Evolutionary conservation across 2,888 invertebrate genomes (phyloP).

Genomic region (Temnothorax rugatulus): DNA sequence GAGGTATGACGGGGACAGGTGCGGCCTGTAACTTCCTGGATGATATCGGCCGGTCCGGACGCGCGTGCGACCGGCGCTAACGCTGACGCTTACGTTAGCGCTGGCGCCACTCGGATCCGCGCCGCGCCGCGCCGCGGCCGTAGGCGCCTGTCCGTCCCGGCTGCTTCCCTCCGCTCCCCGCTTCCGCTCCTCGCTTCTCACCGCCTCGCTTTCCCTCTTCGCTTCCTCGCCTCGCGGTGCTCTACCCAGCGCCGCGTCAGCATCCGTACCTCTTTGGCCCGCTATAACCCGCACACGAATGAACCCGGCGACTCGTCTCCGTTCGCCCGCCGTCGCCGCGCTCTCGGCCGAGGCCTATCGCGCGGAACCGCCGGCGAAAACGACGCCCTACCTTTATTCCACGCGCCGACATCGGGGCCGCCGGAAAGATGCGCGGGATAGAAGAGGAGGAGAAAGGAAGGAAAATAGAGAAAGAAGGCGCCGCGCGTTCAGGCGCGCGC

Average conservation of each 20-base stretch:
- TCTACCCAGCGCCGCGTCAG: constrained; percentile 36
- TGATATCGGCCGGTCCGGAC: constrained; percentile 78
- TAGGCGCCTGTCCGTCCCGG: constrained; percentile 73
- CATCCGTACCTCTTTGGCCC: constrained; percentile 61
- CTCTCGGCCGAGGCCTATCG: constrained; percentile 31
- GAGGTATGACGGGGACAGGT: constrained; percentile 78
- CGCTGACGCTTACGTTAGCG: constrained; percentile 75
- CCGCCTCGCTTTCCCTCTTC: constrained; percentile 16
- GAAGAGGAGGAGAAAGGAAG: constrained; percentile 24
- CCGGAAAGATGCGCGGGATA: constrained; percentile 54
- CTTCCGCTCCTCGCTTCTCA: constrained; percentile 5
- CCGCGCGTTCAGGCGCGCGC: constrained; percentile 33
- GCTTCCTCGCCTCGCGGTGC: background rate
- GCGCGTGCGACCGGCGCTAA: constrained; percentile 73
- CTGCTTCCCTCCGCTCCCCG: constrained; percentile 48
- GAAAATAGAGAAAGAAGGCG: background rate
- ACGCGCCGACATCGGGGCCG: constrained; percentile 54
- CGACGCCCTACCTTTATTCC: constrained; percentile 66
- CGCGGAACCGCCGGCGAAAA: constrained; percentile 69
- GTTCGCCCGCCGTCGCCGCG: constrained; percentile 52
- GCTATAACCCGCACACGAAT: constrained; percentile 63
- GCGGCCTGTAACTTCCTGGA: constrained; percentile 81
- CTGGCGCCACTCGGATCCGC: constrained; percentile 78
- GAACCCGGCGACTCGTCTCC: constrained; percentile 33
- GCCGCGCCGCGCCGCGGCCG: too few relatives aligned